Conservation (phyloP, 2,888 invertebrate genomes). For the Adelphocoris suturalis region DNA sequence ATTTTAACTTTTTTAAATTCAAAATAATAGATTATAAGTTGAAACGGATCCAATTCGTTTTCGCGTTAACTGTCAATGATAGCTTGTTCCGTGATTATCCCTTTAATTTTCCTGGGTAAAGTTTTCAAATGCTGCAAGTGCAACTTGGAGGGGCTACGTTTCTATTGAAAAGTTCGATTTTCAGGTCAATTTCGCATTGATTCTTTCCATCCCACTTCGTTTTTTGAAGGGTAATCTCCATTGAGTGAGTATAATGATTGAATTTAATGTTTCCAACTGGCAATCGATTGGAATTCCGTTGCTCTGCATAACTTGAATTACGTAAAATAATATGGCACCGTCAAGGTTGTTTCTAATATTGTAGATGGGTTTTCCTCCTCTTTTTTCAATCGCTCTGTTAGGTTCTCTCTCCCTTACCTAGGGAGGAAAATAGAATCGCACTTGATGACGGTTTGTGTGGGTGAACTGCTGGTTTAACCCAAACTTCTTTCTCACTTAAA, state of each 20-base stretch:
- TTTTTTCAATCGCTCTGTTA: not conserved
- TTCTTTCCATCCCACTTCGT: not conserved
- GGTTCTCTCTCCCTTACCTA: conserved; percentile 19
- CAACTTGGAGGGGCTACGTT: not conserved
- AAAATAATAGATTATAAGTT: not conserved
- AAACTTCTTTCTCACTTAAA: not conserved
- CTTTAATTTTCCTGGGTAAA: not conserved
- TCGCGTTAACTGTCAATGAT: not conserved
- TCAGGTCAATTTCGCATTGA: not conserved
- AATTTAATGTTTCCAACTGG: too few species aligned
- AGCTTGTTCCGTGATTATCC: not conserved
- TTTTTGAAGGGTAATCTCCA: not conserved
- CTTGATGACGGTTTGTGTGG: conserved; percentile 21
- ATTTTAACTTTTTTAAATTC: not conserved
- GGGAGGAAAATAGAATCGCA: conserved; percentile 18
- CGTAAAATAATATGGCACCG: conserved; percentile 62
- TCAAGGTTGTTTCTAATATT: conserved; percentile 66
- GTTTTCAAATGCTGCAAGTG: conserved; percentile 7
- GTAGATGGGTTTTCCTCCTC: conserved; percentile 50
- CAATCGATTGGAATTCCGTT: not conserved
- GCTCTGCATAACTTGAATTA: conserved; percentile 31
- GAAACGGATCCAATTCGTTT: not conserved
- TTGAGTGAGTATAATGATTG: not conserved
- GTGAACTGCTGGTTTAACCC: not conserved
- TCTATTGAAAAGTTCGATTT: not conserved